These are phyloP conservation scores for Stichopus horrens DNA, from an alignment of 53 echinoderm and acorn worm genomes.

Conservation along the genomic window DNA sequence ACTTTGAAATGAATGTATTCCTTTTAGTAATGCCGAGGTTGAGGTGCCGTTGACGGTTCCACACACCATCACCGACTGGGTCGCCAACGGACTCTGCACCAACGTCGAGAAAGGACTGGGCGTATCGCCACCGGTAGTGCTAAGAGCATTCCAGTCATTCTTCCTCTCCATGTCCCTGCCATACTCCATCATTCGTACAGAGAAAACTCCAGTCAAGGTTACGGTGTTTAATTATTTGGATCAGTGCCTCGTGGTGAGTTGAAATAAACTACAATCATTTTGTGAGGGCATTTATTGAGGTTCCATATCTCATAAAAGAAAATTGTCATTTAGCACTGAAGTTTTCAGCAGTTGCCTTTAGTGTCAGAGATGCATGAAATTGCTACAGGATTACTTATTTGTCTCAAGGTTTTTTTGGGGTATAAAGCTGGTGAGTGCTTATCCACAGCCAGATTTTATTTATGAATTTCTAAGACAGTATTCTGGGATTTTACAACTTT, in stretches of 20 bases:
- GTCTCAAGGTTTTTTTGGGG: too few relatives aligned
- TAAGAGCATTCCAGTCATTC: slow-evolving; percentile 91
- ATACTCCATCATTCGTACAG: slow-evolving; percentile 89
- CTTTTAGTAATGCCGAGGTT: background rate
- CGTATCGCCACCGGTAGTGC: slow-evolving; percentile 57
- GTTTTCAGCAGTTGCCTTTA: too few relatives aligned
- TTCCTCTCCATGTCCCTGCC: slow-evolving; percentile 87
- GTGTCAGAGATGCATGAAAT: too few relatives aligned
- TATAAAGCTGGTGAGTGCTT: too few relatives aligned
- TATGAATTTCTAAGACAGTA: too few relatives aligned
- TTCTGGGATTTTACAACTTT: too few relatives aligned
- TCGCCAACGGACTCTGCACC: slow-evolving; percentile 57
- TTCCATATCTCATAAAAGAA: too few relatives aligned
- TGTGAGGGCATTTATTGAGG: too few relatives aligned
- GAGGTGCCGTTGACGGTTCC: slow-evolving; percentile 45
- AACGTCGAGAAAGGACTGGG: slow-evolving; percentile 73
- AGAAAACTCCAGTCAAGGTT: slow-evolving; percentile 74
- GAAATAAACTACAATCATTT: background rate
- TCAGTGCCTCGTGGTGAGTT: slow-evolving; percentile 81
- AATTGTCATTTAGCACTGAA: too few relatives aligned
- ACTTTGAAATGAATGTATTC: background rate
- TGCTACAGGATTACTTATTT: too few relatives aligned
- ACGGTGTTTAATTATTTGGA: slow-evolving; percentile 92
- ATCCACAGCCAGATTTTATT: too few relatives aligned
- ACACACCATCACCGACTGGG: slow-evolving; percentile 71